A percentile compares a stretch with the other conserved stretches of the same genome.
Evolutionary conservation across 2,113 vertebrate species (phyloP).

Genomic region (Pseudonaja textilis): DNA sequence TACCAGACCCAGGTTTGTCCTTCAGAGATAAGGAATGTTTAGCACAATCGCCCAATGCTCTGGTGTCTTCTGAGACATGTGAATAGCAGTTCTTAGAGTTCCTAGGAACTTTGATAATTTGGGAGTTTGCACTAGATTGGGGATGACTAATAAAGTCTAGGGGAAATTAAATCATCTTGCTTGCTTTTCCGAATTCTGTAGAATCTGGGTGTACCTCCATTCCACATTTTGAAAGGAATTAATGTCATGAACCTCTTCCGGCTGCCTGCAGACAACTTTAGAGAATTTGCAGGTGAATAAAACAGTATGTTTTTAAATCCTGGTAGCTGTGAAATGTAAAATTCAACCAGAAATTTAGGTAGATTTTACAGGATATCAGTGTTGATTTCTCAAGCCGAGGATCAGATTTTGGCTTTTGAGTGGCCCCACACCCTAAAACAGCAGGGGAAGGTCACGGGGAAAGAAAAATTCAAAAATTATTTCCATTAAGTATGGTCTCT

Average conservation of each 20-base stretch:
- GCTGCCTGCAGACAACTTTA: background rate
- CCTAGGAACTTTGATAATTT: background rate
- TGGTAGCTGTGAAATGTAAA: background rate
- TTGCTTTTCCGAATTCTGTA: background rate
- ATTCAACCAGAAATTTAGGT: background rate
- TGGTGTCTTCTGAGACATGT: background rate
- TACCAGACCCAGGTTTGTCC: background rate
- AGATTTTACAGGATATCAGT: background rate
- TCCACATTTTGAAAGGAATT: background rate
- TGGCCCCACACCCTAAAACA: background rate
- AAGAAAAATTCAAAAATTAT: background rate
- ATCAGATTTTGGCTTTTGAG: background rate
- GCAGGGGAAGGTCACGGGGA: background rate
- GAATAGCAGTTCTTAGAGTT: background rate
- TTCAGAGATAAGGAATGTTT: background rate
- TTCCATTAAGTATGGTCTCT: background rate
- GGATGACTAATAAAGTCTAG: background rate
- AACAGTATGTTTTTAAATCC: background rate
- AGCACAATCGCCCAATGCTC: background rate
- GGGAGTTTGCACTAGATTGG: background rate
- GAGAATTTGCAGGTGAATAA: background rate
- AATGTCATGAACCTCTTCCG: background rate
- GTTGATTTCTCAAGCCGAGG: background rate
- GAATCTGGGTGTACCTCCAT: background rate
- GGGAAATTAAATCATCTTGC: background rate